These are phyloP conservation scores for Pseudopodoces humilis DNA, from an alignment of 2,113 vertebrate species.

Conservation along the genomic window DNA sequence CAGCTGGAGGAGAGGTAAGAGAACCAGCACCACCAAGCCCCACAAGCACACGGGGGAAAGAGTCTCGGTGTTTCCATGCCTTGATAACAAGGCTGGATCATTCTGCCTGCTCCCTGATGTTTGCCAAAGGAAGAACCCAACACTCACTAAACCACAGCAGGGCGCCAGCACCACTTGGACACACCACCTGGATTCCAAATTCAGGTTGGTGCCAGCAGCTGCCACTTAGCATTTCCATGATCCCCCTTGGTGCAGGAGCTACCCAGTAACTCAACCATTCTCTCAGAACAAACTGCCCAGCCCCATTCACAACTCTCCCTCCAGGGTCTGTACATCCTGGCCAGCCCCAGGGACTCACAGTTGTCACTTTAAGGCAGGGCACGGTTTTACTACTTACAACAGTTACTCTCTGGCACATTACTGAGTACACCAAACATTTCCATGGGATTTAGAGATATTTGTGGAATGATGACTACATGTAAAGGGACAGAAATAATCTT, in stretches of 20 bases:
- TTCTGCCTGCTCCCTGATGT: not conserved
- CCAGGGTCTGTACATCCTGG: accelerated
- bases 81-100: not conserved
- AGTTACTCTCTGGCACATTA: accelerated
- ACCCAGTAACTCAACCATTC: not conserved
- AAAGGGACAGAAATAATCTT: not conserved
- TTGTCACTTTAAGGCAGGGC: not conserved
- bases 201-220: not conserved
- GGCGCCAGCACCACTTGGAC: accelerated
- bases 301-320: accelerated
- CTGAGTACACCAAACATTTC: not conserved
- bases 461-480: accelerated
- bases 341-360: no score
- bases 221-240: accelerated
- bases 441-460: not conserved
- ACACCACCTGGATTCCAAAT: accelerated
- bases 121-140: not conserved
- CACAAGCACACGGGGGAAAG: no score
- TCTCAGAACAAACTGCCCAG: not conserved
- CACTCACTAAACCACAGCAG: not conserved
- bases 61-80: not conserved
- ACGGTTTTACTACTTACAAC: not conserved
- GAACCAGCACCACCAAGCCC: not conserved
- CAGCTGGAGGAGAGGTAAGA: not conserved
- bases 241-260: not conserved